These are phyloP conservation scores for Chaitophorus viminalis DNA, from an alignment of 2,888 invertebrate genomes.

Conservation along the genomic window DNA sequence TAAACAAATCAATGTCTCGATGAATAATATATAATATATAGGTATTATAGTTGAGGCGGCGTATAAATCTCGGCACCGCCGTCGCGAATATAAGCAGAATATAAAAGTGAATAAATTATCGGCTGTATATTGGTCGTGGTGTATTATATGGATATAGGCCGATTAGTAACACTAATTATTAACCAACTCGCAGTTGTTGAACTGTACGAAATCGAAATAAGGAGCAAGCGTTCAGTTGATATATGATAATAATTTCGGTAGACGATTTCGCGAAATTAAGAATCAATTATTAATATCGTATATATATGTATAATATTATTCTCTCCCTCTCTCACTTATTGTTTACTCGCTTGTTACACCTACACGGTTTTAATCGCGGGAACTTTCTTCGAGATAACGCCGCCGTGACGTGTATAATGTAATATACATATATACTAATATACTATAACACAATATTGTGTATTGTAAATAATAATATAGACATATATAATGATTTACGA, in stretches of 20 bases:
- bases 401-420: not conserved
- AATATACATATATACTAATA: not conserved
- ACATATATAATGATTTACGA: not conserved
- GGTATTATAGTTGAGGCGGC: not conserved
- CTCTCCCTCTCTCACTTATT: not conserved
- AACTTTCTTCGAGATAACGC: not conserved
- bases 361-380: not conserved
- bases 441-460: no score
- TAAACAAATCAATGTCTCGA: not conserved
- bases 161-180: not conserved
- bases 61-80: not conserved
- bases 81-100: not conserved
- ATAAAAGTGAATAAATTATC: not conserved
- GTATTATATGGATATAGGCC: not conserved
- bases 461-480: no score
- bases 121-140: not conserved
- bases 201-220: not conserved
- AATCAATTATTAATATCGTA: conserved; percentile 37
- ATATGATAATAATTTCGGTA: not conserved
- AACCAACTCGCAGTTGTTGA: not conserved
- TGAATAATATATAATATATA: not conserved
- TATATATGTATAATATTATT: no score
- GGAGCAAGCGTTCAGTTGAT: not conserved
- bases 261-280: not conserved
- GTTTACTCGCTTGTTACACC: not conserved